Percentiles rank a stretch among this genome's conserved stretches.
These are phyloP conservation scores for Oncorhynchus gorbuscha DNA, from an alignment of 2,113 vertebrate species.

Conservation along the genomic window DNA sequence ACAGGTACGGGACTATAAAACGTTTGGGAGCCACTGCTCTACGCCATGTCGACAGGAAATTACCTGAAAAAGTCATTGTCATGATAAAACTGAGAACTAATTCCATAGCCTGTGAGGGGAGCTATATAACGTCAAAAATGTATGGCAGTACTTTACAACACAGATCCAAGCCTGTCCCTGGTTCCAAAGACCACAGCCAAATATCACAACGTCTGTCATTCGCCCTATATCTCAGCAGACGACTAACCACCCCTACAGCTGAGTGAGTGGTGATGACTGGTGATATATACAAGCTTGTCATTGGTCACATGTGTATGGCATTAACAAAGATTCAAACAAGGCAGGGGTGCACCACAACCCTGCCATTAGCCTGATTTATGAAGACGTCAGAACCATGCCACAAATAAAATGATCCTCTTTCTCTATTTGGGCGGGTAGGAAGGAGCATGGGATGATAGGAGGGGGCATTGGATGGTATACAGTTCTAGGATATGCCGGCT, in stretches of 20 bases:
- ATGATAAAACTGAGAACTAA: not conserved
- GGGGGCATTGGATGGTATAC: conserved; percentile 41
- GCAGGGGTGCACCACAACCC: conserved; percentile 48
- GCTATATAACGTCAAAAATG: not conserved
- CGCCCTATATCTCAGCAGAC: conserved; percentile 16
- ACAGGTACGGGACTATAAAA: too few species aligned
- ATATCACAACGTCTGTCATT: conserved; percentile 46
- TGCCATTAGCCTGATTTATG: conserved; percentile 64
- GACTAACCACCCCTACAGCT: conserved; percentile 39
- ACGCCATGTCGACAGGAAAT: too few species aligned
- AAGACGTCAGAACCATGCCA: conserved; percentile 52
- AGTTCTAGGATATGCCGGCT: conserved; percentile 20
- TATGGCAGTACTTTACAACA: conserved; percentile 2
- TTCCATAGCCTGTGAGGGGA: not conserved
- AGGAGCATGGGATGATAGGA: conserved; percentile 19
- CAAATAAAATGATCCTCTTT: conserved; percentile 49
- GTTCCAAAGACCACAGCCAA: conserved; percentile 24
- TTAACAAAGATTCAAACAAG: conserved; percentile 59
- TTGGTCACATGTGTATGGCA: conserved; percentile 60
- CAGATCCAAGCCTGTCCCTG: conserved; percentile 2
- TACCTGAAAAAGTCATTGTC: not conserved
- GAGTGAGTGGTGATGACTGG: conserved; percentile 33
- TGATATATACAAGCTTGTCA: conserved; percentile 49
- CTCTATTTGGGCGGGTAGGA: conserved; percentile 41
- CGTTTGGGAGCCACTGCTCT: too few species aligned